Evolutionary conservation across 1,140 invertebrate genomes (phyloP), one percentile per base, ranked within the genome.

Genomic region (Steinernema khuongi): DNA sequence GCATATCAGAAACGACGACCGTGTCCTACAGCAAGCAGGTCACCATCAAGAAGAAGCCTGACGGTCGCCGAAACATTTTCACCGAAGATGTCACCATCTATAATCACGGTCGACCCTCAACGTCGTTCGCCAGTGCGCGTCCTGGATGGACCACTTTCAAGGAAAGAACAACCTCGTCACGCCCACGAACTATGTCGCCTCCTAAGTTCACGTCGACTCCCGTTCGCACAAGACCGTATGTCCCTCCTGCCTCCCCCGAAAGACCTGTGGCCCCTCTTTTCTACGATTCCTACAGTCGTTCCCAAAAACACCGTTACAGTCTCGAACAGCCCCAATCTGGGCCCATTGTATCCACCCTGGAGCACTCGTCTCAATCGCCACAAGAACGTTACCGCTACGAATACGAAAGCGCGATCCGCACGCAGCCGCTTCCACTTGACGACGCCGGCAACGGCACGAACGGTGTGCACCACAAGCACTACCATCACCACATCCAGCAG

Each of bases 21-120:
- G 22, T 60, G 4, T 60, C 50, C 19, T 60, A 60, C 50, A 60
- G 50, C 50, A 60, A 60, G 50, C 50, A 60, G 7, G 50, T 60
- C 50, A 14, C 50, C 14, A 22, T 60, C 4, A 60, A 60, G 19
- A 14, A 60, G 7, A 60, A 60, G 50, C 50, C 50, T 7, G 19
- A 60, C 22, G 50, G 50, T 60, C 14, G 50, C 4, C 14, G 22
- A 26, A 60, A 60, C 50, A 60, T 60, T 22, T 11, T 60, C 50
- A 60, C 50, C 11, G 50, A 60, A 60, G 19, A 60, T 22, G 50
- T 60, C 19, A 60, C 50, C 7, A 60, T 60, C 26, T 60, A 17
- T 22, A 60, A 60, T 26, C 50, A 60, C 50, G 50, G 50, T 4
- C 7, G 50, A n/a, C 50, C 50, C 14, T 60, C 36, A n/a, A n/a